Conservation (phyloP, 2,113 vertebrate species). For the Australoheros scitulus region DNA sequence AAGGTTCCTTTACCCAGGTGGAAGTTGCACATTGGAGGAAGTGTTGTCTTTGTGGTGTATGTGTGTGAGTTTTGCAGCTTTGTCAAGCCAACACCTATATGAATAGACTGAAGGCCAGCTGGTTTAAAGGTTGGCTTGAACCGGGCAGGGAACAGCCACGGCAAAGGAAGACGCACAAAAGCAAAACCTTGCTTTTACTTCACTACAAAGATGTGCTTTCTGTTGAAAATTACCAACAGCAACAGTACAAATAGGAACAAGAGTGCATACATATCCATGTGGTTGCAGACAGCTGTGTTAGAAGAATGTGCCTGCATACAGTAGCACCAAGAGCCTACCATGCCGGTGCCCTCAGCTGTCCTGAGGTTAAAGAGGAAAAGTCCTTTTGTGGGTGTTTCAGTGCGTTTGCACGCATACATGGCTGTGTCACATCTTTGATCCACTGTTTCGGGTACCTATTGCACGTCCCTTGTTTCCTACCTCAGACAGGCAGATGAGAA, state of each 20-base stretch:
- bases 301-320: not conserved
- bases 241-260: not conserved
- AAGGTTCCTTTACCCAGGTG: slow-evolving; percentile 58
- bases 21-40: slow-evolving; percentile 16
- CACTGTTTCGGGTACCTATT: slow-evolving; percentile 25
- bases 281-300: not conserved
- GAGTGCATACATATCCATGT: not conserved
- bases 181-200: not conserved
- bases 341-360: not conserved
- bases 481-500: slow-evolving; percentile 31
- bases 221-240: not conserved
- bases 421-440: slow-evolving; percentile 29
- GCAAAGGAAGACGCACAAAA: no score
- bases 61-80: slow-evolving; percentile 10
- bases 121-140: not conserved
- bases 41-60: slow-evolving; percentile 12
- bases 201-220: not conserved
- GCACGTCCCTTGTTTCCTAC: slow-evolving; percentile 34
- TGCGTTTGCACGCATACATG: not conserved
- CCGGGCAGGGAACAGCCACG: no score
- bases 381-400: slow-evolving; percentile 17
- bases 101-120: not conserved
- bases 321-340: not conserved
- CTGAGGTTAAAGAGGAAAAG: slow-evolving; percentile 31
- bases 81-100: not conserved